Evolutionary conservation across 2,797 vertebrate species (phyloP).

Genomic region (Knipowitschia caucasica): DNA sequence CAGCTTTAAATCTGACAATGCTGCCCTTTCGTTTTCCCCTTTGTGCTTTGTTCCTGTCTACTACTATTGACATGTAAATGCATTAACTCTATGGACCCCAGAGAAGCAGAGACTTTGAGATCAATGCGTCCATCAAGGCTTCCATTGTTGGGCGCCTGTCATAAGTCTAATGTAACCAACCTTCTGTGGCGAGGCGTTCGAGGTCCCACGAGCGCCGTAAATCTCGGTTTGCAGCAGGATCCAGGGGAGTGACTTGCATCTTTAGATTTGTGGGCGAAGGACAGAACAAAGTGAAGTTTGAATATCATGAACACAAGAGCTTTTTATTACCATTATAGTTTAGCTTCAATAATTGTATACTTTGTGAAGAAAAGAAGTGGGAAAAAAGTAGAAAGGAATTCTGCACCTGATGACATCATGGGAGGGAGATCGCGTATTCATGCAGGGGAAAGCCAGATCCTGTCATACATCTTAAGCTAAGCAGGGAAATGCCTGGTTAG

Average conservation of each 20-base stretch:
- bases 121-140: conserved; percentile 1
- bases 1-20: not conserved
- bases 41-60: not conserved
- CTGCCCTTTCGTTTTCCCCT: not conserved
- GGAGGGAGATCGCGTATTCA: too few relatives aligned
- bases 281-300: too few relatives aligned
- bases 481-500: too few relatives aligned
- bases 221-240: conserved; percentile 21
- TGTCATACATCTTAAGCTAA: too few relatives aligned
- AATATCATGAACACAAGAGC: not conserved
- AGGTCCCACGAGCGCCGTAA: not conserved
- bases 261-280: conserved; percentile 30
- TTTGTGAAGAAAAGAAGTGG: too few relatives aligned
- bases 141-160: not conserved
- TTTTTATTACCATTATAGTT: too few relatives aligned
- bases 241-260: conserved; percentile 29
- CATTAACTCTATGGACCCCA: not conserved
- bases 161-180: conserved; percentile 3
- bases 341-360: too few relatives aligned
- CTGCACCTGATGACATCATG: too few relatives aligned
- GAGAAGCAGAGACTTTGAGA: not conserved
- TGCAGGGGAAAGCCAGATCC: too few relatives aligned
- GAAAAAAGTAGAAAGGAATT: too few relatives aligned
- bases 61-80: not conserved
- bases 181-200: conserved; percentile 17